Base-by-base conservation (phyloP, 2,888 invertebrate species). In the Trachelus tabidus region DNA sequence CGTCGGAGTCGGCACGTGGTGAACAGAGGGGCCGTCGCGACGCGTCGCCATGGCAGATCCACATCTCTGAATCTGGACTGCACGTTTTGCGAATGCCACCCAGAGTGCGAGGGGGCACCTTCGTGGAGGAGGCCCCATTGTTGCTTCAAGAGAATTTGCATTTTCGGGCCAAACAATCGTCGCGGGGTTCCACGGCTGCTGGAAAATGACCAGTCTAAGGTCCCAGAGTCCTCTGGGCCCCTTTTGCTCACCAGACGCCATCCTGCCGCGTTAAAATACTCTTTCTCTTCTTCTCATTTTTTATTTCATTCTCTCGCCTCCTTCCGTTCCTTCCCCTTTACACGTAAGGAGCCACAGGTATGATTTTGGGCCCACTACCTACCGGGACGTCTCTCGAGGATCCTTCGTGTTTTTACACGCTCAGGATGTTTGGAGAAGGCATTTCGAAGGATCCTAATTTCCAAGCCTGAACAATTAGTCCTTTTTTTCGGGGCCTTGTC, bases 81-180 rank as follows among this genome's bases (percentile, higher is more conserved):
- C 86, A 86, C 84, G 80, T 87, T 86, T 56, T 56, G 85, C 87
- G 81, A 78, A 56, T 56, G 83, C 89, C 88, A 86, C 88, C 87
- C 85, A 89, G 79, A 80, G 80, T 68, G 78, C 80, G 80, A 73
- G 73, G 80, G 56, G 35, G 35, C 35, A 12, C 12, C 35, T 12
- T 35, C 35, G 35, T 35, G 35, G 12, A 35, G 35, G 9, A 56
- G 56, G 23, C 23, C 56, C 56, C 56, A 83, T 85, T 84, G 84
- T 83, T 83, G 80, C 76, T 9, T 0, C 6, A 23, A 76, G 77
- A 73, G 83, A 83, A 89, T 89, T 89, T 88, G 89, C 88, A 88
- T 89, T 83, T 84, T 79, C 78, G 84, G 81, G 76, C 81, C 78
- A 86, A 88, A 87, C 87, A 84, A 80, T 83, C 82, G 81, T 86